These are phyloP conservation scores for Batillaria attramentaria DNA, from an alignment of 1,140 invertebrate genomes.

Conservation along the genomic window DNA sequence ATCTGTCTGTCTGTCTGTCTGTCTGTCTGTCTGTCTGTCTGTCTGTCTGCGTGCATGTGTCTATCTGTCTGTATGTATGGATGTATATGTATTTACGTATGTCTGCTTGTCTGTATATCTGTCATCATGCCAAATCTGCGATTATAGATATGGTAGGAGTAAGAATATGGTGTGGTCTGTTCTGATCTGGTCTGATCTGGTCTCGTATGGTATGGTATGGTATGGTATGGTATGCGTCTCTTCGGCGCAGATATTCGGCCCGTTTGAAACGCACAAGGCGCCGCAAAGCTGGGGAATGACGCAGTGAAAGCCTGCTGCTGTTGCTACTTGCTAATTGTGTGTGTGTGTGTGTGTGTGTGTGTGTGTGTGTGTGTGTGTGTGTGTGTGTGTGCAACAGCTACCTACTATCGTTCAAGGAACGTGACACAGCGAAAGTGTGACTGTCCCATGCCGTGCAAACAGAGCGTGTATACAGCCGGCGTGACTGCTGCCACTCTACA, in stretches of 20 bases:
- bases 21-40: not conserved
- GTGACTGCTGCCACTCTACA: not conserved
- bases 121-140: no score
- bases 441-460: constrained; percentile 17
- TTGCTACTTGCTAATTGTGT: no score
- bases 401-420: no score
- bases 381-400: not conserved
- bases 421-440: not conserved
- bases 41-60: not conserved
- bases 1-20: constrained; percentile 9
- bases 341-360: not conserved
- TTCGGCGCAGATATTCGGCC: no score
- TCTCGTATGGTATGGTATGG: no score
- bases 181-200: no score
- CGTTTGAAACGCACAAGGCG: no score
- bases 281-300: no score
- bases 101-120: constrained; percentile 7
- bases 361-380: not conserved
- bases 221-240: no score
- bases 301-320: no score
- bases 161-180: no score
- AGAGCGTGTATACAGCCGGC: constrained; percentile 9
- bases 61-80: not conserved
- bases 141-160: no score
- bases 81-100: not conserved